Evolutionary conservation across 2,888 invertebrate genomes (phyloP).

Genomic region (Platypus cylindrus): DNA sequence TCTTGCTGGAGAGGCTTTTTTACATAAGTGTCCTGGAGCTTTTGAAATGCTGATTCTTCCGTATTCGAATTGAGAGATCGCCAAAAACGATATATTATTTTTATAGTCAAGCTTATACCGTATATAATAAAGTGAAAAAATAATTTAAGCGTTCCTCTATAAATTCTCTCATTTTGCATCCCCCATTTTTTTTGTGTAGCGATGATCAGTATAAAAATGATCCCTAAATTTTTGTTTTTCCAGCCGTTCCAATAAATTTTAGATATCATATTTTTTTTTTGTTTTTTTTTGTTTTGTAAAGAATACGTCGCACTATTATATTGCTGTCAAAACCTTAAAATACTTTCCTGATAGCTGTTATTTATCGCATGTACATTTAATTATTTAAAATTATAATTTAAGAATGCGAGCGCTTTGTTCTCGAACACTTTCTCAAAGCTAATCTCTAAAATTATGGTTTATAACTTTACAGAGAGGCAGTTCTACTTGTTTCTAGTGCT

Average conservation of each 20-base stretch:
- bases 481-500: constrained; percentile 3
- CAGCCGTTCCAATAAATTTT: constrained; percentile 8
- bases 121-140: constrained; percentile 12
- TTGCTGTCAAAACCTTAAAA: constrained; percentile 2
- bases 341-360: neutral
- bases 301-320: too few relatives aligned
- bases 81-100: constrained; percentile 11
- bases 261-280: constrained; percentile 4
- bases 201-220: constrained; percentile 9
- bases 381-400: constrained; percentile 1
- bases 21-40: too few relatives aligned
- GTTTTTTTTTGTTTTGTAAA: constrained; percentile 3
- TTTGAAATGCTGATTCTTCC: constrained; percentile 10
- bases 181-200: constrained; percentile 7
- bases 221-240: constrained; percentile 6
- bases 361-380: neutral
- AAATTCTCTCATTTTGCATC: constrained; percentile 7
- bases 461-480: neutral
- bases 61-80: constrained; percentile 9
- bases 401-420: neutral
- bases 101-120: constrained; percentile 8
- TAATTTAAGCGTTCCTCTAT: constrained; percentile 8
- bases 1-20: too few relatives aligned
- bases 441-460: constrained; percentile 2
- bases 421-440: neutral